Percentiles rank a stretch among this genome's conserved stretches.
Evolutionary conservation across 2,888 invertebrate species (phyloP).

Genomic region (Philopedon plagiatum): DNA sequence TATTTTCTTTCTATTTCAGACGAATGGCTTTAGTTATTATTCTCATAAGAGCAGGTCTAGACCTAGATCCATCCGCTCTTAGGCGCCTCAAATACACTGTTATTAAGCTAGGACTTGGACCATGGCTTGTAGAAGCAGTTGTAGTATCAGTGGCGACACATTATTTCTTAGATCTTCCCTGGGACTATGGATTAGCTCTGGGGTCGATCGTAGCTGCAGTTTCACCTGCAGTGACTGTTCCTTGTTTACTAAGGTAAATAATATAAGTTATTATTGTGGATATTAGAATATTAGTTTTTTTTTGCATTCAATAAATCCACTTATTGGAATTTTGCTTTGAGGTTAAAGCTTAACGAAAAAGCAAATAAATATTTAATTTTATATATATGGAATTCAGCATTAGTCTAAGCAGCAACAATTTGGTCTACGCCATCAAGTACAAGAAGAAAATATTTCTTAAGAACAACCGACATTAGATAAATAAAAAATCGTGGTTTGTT

Average conservation of each 20-base stretch:
- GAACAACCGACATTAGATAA: no score
- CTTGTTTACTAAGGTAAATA: conserved; percentile 81
- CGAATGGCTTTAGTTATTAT: conserved; percentile 94
- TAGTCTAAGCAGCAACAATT: no score
- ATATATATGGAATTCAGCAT: no score
- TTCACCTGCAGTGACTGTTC: conserved; percentile 96
- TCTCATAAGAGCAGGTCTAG: conserved; percentile 92
- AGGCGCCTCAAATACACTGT: conserved; percentile 86
- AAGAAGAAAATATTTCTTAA: no score
- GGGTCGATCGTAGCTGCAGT: conserved; percentile 93
- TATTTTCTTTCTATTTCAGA: conserved; percentile 72
- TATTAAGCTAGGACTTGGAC: conserved; percentile 87
- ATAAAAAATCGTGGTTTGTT: no score
- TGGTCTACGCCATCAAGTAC: no score
- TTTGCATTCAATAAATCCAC: no score
- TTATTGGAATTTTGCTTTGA: no score
- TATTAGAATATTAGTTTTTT: no score
- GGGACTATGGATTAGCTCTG: conserved; percentile 87
- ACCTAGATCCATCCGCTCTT: conserved; percentile 90
- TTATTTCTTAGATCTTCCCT: conserved; percentile 84
- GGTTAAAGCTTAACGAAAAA: no score
- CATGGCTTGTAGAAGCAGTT: conserved; percentile 86
- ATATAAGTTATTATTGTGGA: background rate
- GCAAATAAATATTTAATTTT: no score
- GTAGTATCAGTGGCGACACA: conserved; percentile 80